A percentile compares a stretch with the other conserved stretches of the same genome.
phyloP scores from a whole-genome alignment of 2,888 invertebrate genomes.

The Rambutsinella grinnellia region DNA sequence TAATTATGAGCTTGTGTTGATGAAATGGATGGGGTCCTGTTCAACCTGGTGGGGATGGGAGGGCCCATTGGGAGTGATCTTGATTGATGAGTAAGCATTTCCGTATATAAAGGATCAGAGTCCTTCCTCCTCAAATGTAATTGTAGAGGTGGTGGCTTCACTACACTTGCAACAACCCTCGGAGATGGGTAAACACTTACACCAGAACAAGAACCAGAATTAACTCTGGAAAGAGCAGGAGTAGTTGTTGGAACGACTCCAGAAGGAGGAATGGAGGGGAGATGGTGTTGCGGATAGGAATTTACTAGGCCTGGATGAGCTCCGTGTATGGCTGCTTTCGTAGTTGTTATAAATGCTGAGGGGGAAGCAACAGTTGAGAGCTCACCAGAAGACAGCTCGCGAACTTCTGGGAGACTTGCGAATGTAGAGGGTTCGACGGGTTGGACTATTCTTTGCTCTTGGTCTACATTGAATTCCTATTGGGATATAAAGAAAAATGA shows the following conservation, averaged over 20 bases:
- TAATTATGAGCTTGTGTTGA: constrained; percentile 74
- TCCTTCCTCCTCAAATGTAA: constrained; percentile 20
- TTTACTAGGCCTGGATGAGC: constrained; percentile 9
- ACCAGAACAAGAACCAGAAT: constrained; percentile 14
- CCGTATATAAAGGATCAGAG: constrained; percentile 28
- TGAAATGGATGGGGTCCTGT: constrained; percentile 84
- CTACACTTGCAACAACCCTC: constrained; percentile 6
- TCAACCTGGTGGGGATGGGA: constrained; percentile 71
- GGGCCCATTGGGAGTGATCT: constrained; percentile 74
- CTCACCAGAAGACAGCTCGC: constrained; percentile 57
- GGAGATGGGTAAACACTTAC: constrained; percentile 5
- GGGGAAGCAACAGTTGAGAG: constrained; percentile 51
- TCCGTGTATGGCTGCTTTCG: constrained; percentile 34
- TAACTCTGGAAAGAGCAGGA: constrained; percentile 70
- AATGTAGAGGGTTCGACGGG: constrained; percentile 69
- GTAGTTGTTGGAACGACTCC: constrained; percentile 69
- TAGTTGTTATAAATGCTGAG: constrained; percentile 26
- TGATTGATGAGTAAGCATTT: constrained; percentile 75
- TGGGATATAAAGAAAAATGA: no score
- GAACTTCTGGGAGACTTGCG: constrained; percentile 63
- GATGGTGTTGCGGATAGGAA: constrained; percentile 68
- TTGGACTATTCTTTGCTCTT: constrained; percentile 77
- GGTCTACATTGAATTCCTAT: constrained; percentile 78
- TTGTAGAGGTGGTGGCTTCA: constrained; percentile 14
- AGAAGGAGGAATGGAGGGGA: constrained; percentile 72